A percentile compares a stretch with the other conserved stretches of the same genome.
phyloP scores from a whole-genome alignment of 2,888 invertebrate species.

The Apotomis capreana region DNA sequence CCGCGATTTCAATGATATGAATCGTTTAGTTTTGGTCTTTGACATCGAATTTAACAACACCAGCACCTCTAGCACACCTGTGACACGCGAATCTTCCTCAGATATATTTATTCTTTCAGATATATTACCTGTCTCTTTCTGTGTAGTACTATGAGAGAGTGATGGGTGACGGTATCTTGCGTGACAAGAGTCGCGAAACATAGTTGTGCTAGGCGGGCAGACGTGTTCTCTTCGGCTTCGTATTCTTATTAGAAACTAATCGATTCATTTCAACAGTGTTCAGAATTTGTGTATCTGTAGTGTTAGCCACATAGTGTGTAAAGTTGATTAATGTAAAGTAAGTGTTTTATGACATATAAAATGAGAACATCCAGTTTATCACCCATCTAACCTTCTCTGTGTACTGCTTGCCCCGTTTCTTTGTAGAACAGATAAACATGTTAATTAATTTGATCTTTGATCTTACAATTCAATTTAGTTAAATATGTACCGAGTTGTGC shows the following conservation, averaged over 20 bases:
- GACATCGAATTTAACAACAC: not conserved
- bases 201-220: too few relatives aligned
- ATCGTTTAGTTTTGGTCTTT: constrained; percentile 28
- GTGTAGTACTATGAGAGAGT: too few relatives aligned
- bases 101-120: too few relatives aligned
- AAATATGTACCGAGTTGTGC: not conserved
- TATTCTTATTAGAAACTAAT: not conserved
- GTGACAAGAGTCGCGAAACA: too few relatives aligned
- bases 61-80: too few relatives aligned
- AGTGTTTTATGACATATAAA: constrained; percentile 70
- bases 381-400: constrained; percentile 89
- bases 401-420: constrained; percentile 90
- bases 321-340: constrained; percentile 57
- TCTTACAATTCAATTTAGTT: constrained; percentile 13
- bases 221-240: not conserved
- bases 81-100: too few relatives aligned
- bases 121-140: too few relatives aligned
- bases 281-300: constrained; percentile 50
- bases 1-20: constrained; percentile 46
- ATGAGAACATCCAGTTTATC: constrained; percentile 71
- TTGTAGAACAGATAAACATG: constrained; percentile 81
- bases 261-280: constrained; percentile 31
- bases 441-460: constrained; percentile 51
- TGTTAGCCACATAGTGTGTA: constrained; percentile 72
- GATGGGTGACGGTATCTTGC: too few relatives aligned